phyloP scores from a whole-genome alignment of 2,888 invertebrate genomes.

The Epirrita christyi region DNA sequence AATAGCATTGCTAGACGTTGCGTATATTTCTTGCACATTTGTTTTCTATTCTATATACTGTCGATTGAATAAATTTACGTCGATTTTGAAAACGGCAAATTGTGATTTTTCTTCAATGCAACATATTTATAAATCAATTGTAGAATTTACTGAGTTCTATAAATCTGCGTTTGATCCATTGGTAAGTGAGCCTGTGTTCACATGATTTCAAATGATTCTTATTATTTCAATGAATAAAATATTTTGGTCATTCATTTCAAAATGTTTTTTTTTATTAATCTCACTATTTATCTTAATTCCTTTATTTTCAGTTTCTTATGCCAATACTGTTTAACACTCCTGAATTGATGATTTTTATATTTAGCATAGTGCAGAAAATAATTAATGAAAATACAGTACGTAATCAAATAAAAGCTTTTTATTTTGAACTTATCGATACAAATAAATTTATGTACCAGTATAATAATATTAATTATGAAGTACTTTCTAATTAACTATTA shows the following conservation, averaged over 20 bases:
- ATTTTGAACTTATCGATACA: not conserved
- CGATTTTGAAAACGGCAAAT: not conserved
- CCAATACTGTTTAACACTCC: not conserved
- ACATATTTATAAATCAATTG: not conserved
- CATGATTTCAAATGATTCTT: too few relatives aligned
- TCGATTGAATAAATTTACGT: not conserved
- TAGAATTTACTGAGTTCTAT: not conserved
- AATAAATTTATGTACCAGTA: not conserved
- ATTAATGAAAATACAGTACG: not conserved
- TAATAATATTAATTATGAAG: too few relatives aligned
- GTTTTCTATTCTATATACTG: not conserved
- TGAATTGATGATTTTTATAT: not conserved
- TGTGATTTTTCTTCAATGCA: not conserved
- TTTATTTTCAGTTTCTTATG: conserved; percentile 4
- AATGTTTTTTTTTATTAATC: not conserved
- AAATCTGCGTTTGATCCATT: conserved; percentile 1
- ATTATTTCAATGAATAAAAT: too few relatives aligned
- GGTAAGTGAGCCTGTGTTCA: not conserved
- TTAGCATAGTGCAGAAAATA: not conserved
- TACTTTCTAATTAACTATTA: not conserved
- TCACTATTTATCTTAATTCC: not conserved
- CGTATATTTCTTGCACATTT: not conserved
- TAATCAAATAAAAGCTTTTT: not conserved
- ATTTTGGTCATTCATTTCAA: too few relatives aligned
- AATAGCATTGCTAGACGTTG: not conserved